These are phyloP conservation scores for Pandemis corylana DNA, from an alignment of 2,888 invertebrate genomes.

Conservation along the genomic window DNA sequence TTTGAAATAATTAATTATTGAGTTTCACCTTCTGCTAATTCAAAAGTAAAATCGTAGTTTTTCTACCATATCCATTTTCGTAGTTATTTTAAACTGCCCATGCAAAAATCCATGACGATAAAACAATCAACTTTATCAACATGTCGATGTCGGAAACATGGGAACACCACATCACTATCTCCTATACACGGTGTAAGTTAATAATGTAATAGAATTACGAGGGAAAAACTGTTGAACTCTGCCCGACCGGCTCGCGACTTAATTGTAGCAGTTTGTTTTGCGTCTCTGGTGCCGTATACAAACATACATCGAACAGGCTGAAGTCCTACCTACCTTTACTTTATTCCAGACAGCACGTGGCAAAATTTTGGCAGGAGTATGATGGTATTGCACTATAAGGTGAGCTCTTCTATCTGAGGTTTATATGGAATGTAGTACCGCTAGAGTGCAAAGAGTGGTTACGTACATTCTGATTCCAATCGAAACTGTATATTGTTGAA, in stretches of 20 bases:
- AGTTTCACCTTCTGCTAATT: too few species aligned
- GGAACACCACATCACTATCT: slow-evolving; percentile 56
- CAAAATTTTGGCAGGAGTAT: too few species aligned
- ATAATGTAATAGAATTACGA: slow-evolving; percentile 85
- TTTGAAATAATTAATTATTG: too few species aligned
- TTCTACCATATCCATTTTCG: neutral
- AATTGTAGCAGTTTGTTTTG: slow-evolving; percentile 81
- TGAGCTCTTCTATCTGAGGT: too few species aligned
- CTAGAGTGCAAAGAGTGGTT: too few species aligned
- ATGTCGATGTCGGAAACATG: slow-evolving; percentile 21
- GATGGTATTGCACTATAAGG: neutral
- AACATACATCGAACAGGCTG: slow-evolving; percentile 13
- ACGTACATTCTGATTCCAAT: too few species aligned
- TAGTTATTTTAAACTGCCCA: too few species aligned
- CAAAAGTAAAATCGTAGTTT: too few species aligned
- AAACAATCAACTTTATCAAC: slow-evolving; percentile 1
- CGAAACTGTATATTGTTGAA: too few species aligned
- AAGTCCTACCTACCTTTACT: neutral
- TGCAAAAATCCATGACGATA: neutral
- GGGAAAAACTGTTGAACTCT: slow-evolving; percentile 83
- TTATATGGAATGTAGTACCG: too few species aligned
- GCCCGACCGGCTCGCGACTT: slow-evolving; percentile 74
- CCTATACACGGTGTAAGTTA: slow-evolving; percentile 82
- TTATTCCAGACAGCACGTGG: too few species aligned
- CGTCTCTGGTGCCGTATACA: slow-evolving; percentile 50